These are phyloP conservation scores for Zosterops japonicus DNA, from an alignment of 2,113 vertebrate species.

Conservation along the genomic window DNA sequence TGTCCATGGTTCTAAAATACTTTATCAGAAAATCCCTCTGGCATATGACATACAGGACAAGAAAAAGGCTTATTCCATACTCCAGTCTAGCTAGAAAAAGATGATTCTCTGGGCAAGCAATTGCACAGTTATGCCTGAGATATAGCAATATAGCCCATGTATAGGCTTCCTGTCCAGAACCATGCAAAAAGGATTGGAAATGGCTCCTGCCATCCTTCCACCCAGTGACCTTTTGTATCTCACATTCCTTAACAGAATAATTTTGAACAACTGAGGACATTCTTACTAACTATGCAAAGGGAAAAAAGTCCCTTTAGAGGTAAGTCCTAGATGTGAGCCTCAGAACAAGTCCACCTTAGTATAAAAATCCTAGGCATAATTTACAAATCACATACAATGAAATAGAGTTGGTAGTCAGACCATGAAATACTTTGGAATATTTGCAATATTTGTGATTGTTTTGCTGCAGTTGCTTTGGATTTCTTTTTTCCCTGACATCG, in stretches of 20 bases:
- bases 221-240: background rate
- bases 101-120: background rate
- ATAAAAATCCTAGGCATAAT: background rate
- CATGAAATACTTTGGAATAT: background rate
- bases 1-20: background rate
- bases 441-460: background rate
- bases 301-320: background rate
- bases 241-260: background rate
- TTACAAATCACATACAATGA: background rate
- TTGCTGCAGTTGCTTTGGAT: background rate
- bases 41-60: background rate
- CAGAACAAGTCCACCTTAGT: background rate
- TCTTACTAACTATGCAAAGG: background rate
- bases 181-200: background rate
- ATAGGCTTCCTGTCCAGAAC: background rate
- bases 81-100: background rate
- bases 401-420: background rate
- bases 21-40: background rate
- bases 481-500: background rate
- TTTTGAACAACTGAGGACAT: rapidly evolving
- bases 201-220: background rate
- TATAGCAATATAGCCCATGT: background rate
- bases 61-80: background rate
- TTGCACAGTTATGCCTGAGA: background rate
- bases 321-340: background rate